These are phyloP conservation scores for Lagopus muta DNA, from an alignment of 2,113 vertebrate species.

Conservation along the genomic window DNA sequence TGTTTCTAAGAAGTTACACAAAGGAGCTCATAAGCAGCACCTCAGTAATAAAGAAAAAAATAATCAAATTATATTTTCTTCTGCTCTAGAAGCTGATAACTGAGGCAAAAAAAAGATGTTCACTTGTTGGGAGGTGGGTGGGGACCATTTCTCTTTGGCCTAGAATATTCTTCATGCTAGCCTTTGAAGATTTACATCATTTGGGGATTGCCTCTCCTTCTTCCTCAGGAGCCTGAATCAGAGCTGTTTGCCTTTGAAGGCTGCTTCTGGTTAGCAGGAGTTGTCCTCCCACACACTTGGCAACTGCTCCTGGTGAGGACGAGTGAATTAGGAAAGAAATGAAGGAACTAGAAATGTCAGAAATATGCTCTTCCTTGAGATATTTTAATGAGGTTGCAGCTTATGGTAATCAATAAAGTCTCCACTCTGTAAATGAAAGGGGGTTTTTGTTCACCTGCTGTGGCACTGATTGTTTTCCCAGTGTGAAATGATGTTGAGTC, in stretches of 20 bases:
- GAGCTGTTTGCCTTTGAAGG: conserved; percentile 50
- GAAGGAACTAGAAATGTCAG: conserved; percentile 25
- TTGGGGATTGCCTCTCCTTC: not conserved
- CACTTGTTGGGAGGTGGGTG: not conserved
- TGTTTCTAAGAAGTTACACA: not conserved
- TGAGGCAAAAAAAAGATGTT: not conserved
- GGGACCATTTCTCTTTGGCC: not conserved
- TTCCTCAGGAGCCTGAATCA: conserved; percentile 29
- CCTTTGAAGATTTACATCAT: conserved; percentile 50
- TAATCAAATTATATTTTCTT: not conserved
- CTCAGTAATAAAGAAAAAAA: not conserved
- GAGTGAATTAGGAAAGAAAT: not conserved
- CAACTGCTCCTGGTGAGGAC: conserved; percentile 11
- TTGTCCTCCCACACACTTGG: conserved; percentile 44
- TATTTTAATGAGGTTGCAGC: conserved; percentile 53
- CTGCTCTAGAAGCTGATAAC: not conserved
- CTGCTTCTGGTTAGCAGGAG: conserved; percentile 35
- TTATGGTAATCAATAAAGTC: conserved; percentile 62
- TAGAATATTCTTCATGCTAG: not conserved
- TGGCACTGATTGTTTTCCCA: conserved; percentile 40
- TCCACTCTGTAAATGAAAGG: conserved; percentile 31
- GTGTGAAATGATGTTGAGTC: not conserved
- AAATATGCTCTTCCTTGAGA: conserved; percentile 47
- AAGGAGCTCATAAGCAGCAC: not conserved
- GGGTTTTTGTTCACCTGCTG: conserved; percentile 46